These are phyloP conservation scores for Mythimna lalbum DNA, from an alignment of 2,888 invertebrate species.

Conservation along the genomic window DNA sequence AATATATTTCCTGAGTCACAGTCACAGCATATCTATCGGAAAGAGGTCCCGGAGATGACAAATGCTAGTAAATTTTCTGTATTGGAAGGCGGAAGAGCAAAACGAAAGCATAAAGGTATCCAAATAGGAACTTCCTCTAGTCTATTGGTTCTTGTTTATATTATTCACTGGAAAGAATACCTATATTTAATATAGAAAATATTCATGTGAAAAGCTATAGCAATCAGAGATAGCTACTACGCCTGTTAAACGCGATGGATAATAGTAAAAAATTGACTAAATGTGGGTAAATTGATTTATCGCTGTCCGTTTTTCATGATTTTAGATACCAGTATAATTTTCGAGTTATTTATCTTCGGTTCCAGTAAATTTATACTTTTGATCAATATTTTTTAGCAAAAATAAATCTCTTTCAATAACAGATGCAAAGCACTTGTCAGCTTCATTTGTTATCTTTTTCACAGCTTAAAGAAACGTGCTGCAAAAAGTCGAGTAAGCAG, in stretches of 20 bases:
- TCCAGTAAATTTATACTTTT: not conserved
- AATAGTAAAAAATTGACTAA: too few relatives aligned
- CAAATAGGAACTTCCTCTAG: slow-evolving; percentile 19
- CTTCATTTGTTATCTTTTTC: slow-evolving; percentile 25
- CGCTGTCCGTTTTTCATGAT: not conserved
- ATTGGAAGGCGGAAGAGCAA: slow-evolving; percentile 25
- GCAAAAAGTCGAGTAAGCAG: not conserved
- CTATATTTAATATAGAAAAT: slow-evolving; percentile 4
- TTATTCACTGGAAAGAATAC: not conserved
- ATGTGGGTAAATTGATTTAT: not conserved
- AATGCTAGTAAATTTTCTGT: slow-evolving; percentile 42
- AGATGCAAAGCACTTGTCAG: not conserved
- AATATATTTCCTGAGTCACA: slow-evolving; percentile 24
- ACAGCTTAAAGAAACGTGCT: not conserved
- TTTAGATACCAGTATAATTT: not conserved
- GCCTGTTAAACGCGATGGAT: not conserved
- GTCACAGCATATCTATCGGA: not conserved
- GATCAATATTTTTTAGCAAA: not conserved
- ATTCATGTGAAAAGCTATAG: not conserved
- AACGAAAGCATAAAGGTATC: slow-evolving; percentile 26
- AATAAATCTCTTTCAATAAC: slow-evolving; percentile 2
- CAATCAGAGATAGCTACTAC: not conserved
- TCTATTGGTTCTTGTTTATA: slow-evolving; percentile 10
- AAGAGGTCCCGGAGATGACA: slow-evolving; percentile 25
- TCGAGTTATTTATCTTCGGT: slow-evolving; percentile 5